Base-by-base conservation (phyloP, 2,113 vertebrate species). In the Gnathonemus echidnorhynchus region DNA sequence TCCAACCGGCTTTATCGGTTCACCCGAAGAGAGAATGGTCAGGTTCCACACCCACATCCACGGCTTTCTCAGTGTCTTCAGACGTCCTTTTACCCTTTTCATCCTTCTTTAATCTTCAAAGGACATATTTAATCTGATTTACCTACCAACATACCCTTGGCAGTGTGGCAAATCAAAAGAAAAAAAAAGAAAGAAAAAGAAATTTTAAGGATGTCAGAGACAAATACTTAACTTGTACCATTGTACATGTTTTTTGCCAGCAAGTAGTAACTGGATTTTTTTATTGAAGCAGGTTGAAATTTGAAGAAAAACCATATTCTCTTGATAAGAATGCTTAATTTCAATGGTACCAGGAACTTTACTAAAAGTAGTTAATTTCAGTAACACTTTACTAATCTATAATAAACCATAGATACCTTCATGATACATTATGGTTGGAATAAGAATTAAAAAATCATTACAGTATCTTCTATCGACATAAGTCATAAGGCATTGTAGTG, bases 61-160 rank as follows among this genome's bases (percentile, higher is more conserved):
- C 50, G 56, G 17, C 49, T 87, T 46, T 58, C 35, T 62, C 31
- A 0, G 27, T 88, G 19, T 62, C 42, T 24, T 31, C 42, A 31
- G 52, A 10, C 31, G 3, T 62, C n/a, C 6, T 62, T 31, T 88
- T 45, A 13, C n/a, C 49, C 11, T 88, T 45, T 42, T 66, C 13
- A 52, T 15, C 49, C 17, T 21, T 88, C 2, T 62, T 45, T 88
- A 24, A 58, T 62, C 52, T 88, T 89, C 89, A 62, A 58, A 83
- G 56, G 86, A 88, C 83, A 86, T 39, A 52, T 91, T 91, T 58
- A 87, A 53, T 52, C 89, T 48, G 56, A 66, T 88, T 91, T 91
- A 84, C 58, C 17, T 52, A 89, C 62, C 35, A 77, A 77, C 88
- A 62, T 48, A 66, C 88, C 42, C 52, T 88, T 83, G 83, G 86